Evolutionary conservation across 1,140 invertebrate genomes (phyloP), one percentile per base, ranked within the genome.

Genomic region (Sipha flava): DNA sequence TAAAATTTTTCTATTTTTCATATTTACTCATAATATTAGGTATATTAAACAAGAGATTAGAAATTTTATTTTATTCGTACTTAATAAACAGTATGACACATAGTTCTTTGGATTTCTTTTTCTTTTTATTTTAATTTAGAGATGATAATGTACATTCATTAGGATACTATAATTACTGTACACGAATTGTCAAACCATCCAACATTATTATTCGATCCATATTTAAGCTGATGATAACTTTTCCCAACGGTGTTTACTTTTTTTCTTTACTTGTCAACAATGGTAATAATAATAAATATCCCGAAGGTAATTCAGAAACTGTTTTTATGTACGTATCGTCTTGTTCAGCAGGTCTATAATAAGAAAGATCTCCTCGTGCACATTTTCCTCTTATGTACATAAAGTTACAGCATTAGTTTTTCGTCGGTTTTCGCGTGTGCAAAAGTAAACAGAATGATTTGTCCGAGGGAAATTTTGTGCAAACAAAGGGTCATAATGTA

Each of bases 231-330:
- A n/a, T 47, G 66, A 70, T 23, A 70, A 45, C 21, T 68, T 70
- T 70, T 47, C 9, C 16, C 26, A 4, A 29, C 23, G 23, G 16
- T 70, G 66, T 70, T 47, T 70, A 47, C 18, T 70, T 70, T 59
- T 70, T 29, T 47, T 23, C 34, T 70, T 68, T 70, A 14, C 16
- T 26, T 37, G 66, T 47, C 66, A 70, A 70, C 66, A 70, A 70
- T 70, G 66, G 43, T 47, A 70, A 70, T 29, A 70, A 70, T 70
- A 70, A 70, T 70, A 70, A 45, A 70, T 70, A 70, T 70, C 43
- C 23, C 40, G 40, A 47, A 70, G 66, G 66, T 70, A 70, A 70
- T 47, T 45, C 23, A 45, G 23, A 70, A 47, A 47, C 40, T 23
- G 16, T 70, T 70, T 47, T 70, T 70, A 47, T 47, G 23, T 47